A percentile compares a stretch with the other conserved stretches of the same genome.
phyloP scores from a whole-genome alignment of 2,888 invertebrate species.

The Embidobia sp. region DNA sequence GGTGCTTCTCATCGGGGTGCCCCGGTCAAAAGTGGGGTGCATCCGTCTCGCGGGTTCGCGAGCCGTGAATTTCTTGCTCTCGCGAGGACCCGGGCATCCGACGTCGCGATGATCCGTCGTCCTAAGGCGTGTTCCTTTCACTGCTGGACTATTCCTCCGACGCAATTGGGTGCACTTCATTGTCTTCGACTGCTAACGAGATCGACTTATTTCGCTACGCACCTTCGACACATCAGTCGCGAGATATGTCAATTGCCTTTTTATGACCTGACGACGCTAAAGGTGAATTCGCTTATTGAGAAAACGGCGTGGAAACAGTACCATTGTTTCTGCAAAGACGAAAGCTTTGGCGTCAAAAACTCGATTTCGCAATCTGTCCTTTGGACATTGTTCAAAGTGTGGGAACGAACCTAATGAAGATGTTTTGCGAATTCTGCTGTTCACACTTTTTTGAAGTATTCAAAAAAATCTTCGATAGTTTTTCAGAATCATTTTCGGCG shows the following conservation, averaged over 20 bases:
- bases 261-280: slow-evolving; percentile 20
- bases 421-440: too few relatives aligned
- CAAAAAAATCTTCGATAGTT: too few relatives aligned
- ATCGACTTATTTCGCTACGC: slow-evolving; percentile 30
- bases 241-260: slow-evolving; percentile 26
- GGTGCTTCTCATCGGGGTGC: slow-evolving; percentile 51
- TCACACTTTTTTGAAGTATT: too few relatives aligned
- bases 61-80: slow-evolving; percentile 26
- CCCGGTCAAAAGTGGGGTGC: slow-evolving; percentile 64
- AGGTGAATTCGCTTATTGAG: slow-evolving; percentile 10
- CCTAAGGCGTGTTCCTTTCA: slow-evolving; percentile 63
- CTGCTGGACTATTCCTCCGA: slow-evolving; percentile 33
- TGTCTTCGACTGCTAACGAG: slow-evolving; percentile 33
- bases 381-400: too few relatives aligned
- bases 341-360: too few relatives aligned
- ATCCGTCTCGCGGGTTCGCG: slow-evolving; percentile 46
- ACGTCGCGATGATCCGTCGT: too few relatives aligned
- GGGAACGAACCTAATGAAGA: too few relatives aligned
- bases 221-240: slow-evolving; percentile 18
- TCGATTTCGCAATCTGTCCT: too few relatives aligned
- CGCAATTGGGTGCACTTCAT: slow-evolving; percentile 46
- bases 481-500: too few relatives aligned
- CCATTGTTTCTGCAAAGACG: too few relatives aligned
- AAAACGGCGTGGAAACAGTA: too few relatives aligned
- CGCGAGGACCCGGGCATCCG: too few relatives aligned